Conservation (phyloP, 1,140 invertebrate genomes). For the Drosophila seguyi region DNA sequence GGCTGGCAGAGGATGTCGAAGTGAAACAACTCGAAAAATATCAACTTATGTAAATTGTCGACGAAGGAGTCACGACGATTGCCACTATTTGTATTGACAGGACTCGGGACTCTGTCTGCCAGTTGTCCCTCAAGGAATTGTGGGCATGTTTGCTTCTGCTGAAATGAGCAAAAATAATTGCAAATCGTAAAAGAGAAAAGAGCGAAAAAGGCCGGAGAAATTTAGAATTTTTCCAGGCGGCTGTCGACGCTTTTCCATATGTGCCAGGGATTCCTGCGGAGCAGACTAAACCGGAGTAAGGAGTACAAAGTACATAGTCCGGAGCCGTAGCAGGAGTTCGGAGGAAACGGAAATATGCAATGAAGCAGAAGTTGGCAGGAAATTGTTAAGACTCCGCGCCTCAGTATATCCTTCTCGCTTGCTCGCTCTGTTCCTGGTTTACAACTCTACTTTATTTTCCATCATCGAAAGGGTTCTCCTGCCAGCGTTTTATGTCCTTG, state of each 20-base stretch:
- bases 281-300: slow-evolving; percentile 11
- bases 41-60: slow-evolving; percentile 80
- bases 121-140: slow-evolving; percentile 75
- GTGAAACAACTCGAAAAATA: slow-evolving; percentile 72
- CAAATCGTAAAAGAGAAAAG: slow-evolving; percentile 74
- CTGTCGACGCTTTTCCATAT: slow-evolving; percentile 53
- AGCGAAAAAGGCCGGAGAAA: neutral
- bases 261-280: slow-evolving; percentile 21
- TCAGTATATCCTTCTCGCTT: slow-evolving; percentile 26
- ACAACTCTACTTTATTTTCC: slow-evolving; percentile 75
- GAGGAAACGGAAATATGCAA: slow-evolving; percentile 80
- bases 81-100: slow-evolving; percentile 47
- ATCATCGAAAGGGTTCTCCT: slow-evolving; percentile 77
- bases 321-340: neutral
- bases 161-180: slow-evolving; percentile 84
- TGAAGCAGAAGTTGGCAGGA: slow-evolving; percentile 82
- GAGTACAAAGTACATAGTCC: neutral
- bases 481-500: slow-evolving; percentile 71
- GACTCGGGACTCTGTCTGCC: slow-evolving; percentile 44
- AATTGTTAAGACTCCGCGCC: slow-evolving; percentile 78
- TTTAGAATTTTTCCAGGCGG: slow-evolving; percentile 52
- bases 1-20: slow-evolving; percentile 10
- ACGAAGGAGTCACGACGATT: slow-evolving; percentile 43
- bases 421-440: slow-evolving; percentile 38
- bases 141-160: slow-evolving; percentile 80